phyloP scores from a whole-genome alignment of 2,888 invertebrate genomes.

The Cremastinae sp. region DNA sequence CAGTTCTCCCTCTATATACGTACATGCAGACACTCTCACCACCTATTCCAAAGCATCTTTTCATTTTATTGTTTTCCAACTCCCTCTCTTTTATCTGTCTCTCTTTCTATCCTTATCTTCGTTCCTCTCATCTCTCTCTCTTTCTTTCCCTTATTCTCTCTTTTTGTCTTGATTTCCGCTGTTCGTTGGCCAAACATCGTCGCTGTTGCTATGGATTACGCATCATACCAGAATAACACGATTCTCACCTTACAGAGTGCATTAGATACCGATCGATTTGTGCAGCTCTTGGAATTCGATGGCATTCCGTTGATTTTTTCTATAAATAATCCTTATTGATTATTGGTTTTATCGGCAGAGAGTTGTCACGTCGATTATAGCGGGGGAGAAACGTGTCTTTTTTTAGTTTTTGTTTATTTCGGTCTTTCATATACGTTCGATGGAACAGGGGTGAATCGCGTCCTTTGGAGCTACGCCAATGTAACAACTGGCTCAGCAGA shows the following conservation, averaged over 20 bases:
- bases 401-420: too few species aligned
- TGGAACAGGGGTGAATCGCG: slow-evolving; percentile 6
- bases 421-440: neutral
- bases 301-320: too few species aligned
- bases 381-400: too few species aligned
- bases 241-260: slow-evolving; percentile 1
- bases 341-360: too few species aligned
- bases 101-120: slow-evolving; percentile 12
- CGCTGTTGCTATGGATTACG: slow-evolving; percentile 21
- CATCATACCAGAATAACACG: slow-evolving; percentile 9
- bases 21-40: slow-evolving; percentile 14
- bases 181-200: slow-evolving; percentile 15
- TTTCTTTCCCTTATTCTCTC: neutral
- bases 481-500: slow-evolving; percentile 29
- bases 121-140: neutral
- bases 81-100: neutral
- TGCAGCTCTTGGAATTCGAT: neutral
- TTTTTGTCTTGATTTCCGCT: neutral
- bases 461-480: slow-evolving; percentile 41
- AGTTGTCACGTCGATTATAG: too few species aligned
- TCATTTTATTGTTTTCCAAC: slow-evolving; percentile 24
- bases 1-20: slow-evolving; percentile 32
- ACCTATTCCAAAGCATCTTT: slow-evolving; percentile 37
- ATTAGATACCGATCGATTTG: slow-evolving; percentile 14
- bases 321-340: too few species aligned